Base-by-base conservation (phyloP, 2,113 vertebrate genomes). In the Trematomus loennbergii region DNA sequence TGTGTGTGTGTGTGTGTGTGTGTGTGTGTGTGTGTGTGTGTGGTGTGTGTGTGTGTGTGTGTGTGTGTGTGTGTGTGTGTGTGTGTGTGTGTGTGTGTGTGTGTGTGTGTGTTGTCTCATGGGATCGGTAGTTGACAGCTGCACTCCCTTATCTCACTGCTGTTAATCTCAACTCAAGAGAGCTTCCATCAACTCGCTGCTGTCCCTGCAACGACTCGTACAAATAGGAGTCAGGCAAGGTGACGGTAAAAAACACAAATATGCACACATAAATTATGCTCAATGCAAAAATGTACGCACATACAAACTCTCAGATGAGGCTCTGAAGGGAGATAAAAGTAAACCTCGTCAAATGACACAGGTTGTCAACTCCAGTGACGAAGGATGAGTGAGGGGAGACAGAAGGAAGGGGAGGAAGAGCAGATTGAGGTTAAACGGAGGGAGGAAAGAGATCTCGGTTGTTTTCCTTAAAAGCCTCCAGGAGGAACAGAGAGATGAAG, bases 341-440 rank as follows among this genome's bases (percentile, higher is more conserved):
- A 70, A 91, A 78, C 48, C 55, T 13, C 60, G 57, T 75, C 69
- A 63, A 84, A 78, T 81, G 81, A 86, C 81, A 77, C 75, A 79
- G 71, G 83, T 88, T 88, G 87, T 90, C 83, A 90, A 72, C 62
- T 65, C 52, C 71, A 53, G 69, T 74, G 82, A 90, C 54, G 64
- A 79, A 49, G 66, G 75, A 54, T 85, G 69, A 83, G 20, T 62
- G 81, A 85, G 75, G 78, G 84, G 55, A 85, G 73, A 71, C 74
- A 88, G 79, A 83, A 82, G 71, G 72, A 83, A 78, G 74, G 67
- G 70, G 72, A 72, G 61, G 71, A 46, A 58, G 78, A 73, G 72
- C 65, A 82, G 81, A 92, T 60, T 78, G 75, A 81, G 54, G 75
- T 78, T 84, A 86, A 78, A 64, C 73, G 79, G 75, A 84, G 29